Base-by-base conservation (phyloP, 1,140 invertebrate species). In the Sarcophaga peregrina region DNA sequence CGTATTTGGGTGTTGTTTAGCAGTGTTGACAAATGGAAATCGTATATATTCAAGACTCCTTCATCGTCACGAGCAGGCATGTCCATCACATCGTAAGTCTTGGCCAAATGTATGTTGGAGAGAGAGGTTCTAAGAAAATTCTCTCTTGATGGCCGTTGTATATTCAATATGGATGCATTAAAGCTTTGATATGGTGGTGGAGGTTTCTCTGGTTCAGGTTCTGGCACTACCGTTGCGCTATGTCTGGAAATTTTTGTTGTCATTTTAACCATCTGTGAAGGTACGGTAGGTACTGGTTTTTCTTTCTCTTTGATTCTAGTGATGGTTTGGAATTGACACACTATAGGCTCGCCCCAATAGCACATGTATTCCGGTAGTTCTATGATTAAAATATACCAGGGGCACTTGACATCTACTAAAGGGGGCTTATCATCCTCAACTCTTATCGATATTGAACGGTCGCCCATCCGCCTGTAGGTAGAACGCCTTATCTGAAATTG, bases 361-460 rank as follows among this genome's bases (percentile, higher is more conserved):
- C 88, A 89, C 13, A 89, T 62, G 72, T 86, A 85, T 25, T 74
- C 20, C 0, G 88, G 74, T 47, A 89, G 46, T 5, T 87, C 74
- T 0, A 89, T 74, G 0, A 82, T 85, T 0, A 89, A 83, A 62
- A 85, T 76, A 37, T 81, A 83, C 68, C 72, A 74, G 13, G 46
- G 47, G 13, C 47, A 78, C 7, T 78, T 15, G 8, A 47, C 47
- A 78, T 78, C 75, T 37, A 37, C 25, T 4, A 37, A 37, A 0
- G 75, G 11, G 8, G 46, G 8, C 7, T 54, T 50, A 15, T 5
- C 0, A 3, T 25, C 3, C 0, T 86, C 7, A 5, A 86, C 20
- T 5, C 4, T 37, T 20, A n/a, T 20, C 25, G 45, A n/a, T 15
- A 81, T 68, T 6, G 74, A 76, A 8, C 15, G 45, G 9, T 10